Evolutionary conservation across 92 coral and sea anemone species (phyloP).

Genomic region (Blastomussa wellsi): DNA sequence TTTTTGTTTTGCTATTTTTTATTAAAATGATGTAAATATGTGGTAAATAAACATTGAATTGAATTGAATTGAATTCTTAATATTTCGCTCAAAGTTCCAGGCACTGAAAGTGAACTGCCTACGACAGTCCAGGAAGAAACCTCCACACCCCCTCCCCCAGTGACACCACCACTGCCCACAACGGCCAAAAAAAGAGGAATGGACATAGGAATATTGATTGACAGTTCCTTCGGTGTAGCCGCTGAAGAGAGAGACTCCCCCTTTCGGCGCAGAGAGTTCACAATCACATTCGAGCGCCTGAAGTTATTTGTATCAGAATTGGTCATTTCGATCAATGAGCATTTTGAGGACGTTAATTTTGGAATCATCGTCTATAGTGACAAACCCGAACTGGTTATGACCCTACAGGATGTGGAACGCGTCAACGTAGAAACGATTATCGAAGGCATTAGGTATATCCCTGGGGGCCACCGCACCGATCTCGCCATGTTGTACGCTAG

Average conservation of each 20-base stretch:
- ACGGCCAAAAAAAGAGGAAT: neutral
- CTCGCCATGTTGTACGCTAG: slow-evolving; percentile 35
- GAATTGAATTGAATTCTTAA: no score
- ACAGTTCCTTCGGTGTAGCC: slow-evolving; percentile 14
- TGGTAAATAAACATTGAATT: no score
- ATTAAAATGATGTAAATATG: no score
- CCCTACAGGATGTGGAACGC: neutral
- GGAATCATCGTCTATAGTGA: slow-evolving; percentile 28
- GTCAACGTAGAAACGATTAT: slow-evolving; percentile 6
- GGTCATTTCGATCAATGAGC: slow-evolving; percentile 2
- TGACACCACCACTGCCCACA: slow-evolving; percentile 7
- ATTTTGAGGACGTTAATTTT: neutral
- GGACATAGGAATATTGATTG: slow-evolving; percentile 24
- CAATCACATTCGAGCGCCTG: neutral
- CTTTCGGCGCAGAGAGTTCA: no score
- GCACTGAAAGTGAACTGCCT: neutral
- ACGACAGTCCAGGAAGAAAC: neutral
- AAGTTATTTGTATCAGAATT: slow-evolving; percentile 5
- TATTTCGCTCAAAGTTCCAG: neutral
- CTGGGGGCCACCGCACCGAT: slow-evolving; percentile 29
- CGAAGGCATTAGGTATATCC: slow-evolving; percentile 12
- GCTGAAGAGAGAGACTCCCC: neutral
- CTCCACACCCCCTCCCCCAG: neutral
- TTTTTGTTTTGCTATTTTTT: no score
- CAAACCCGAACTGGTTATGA: slow-evolving; percentile 17